Evolutionary conservation across 2,797 vertebrate genomes (phyloP), one percentile per base, ranked within the genome.

Genomic region (Acanthopagrus latus): DNA sequence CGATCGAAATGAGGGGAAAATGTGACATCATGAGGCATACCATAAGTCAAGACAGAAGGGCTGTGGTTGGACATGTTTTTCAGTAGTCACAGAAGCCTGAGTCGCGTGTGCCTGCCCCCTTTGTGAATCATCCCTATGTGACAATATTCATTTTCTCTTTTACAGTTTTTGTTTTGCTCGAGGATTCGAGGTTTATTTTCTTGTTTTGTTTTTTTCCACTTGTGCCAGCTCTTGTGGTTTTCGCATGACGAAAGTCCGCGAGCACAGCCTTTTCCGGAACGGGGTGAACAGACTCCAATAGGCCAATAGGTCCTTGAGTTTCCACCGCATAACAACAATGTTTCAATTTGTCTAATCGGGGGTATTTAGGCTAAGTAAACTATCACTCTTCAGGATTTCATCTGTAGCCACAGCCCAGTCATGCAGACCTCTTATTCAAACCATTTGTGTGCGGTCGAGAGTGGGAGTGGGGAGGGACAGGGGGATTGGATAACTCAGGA

Each of bases 311-410:
- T 94, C 94, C 93, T 94, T 88, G 90, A 89, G 93, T 96, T 96
- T 95, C 96, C 96, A 95, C 95, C 95, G 90, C 96, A 95, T 92
- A 96, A 97, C 95, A 95, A 95, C 96, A 96, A 95, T 91, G 91
- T 97, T 97, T 96, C 94, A 95, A 91, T 96, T 95, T 84, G 84
- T 94, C 93, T 95, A 96, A 96, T 96, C 94, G 88, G 92, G 95
- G 96, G 90, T 96, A 95, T 96, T 96, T 95, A 94, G 94, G 95
- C 96, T 96, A 95, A 97, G 95, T 96, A 96, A 98, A 95, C 95
- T 94, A 91, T 96, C 75, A 79, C 93, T 97, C 93, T 92, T 95
- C 91, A 66, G 94, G 83, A 91, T 93, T 93, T 92, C 88, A 77
- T 95, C 87, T 95, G 90, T 88, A 82, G 91, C 90, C 95, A 93